Evolutionary conservation across 2,113 vertebrate genomes (phyloP).

Genomic region (Pantherophis guttatus): DNA sequence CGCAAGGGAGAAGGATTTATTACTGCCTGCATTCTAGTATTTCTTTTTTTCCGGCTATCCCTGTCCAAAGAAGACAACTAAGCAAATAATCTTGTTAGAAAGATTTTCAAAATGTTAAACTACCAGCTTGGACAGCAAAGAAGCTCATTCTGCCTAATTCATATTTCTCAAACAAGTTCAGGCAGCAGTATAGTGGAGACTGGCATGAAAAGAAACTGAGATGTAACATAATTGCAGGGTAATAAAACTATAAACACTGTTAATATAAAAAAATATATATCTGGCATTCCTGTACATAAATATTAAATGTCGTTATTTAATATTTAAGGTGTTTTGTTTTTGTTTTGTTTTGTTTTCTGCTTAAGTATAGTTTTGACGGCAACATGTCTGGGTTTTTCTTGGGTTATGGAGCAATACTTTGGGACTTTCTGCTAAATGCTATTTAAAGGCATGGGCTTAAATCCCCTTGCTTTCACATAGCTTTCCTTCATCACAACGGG

Average conservation of each 20-base stretch:
- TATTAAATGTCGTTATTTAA: conserved; percentile 45
- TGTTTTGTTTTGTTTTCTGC: background rate
- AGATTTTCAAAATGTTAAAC: background rate
- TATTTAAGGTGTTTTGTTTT: background rate
- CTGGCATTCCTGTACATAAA: conserved; percentile 38
- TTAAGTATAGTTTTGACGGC: background rate
- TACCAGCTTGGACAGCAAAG: background rate
- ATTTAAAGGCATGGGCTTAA: background rate
- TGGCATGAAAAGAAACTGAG: conserved; percentile 63
- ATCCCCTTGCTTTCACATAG: background rate
- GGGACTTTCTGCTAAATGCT: background rate
- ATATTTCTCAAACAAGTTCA: conserved; percentile 60
- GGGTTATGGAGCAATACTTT: background rate
- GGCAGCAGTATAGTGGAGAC: conserved; percentile 61
- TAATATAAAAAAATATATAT: conserved; percentile 68
- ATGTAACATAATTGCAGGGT: conserved; percentile 70
- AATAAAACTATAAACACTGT: conserved; percentile 71
- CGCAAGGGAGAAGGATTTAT: background rate
- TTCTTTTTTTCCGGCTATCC: background rate
- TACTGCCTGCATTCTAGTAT: too few species aligned
- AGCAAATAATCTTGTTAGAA: background rate
- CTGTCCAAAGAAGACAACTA: background rate
- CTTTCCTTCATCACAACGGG: background rate
- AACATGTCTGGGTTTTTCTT: background rate
- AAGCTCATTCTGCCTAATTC: background rate